Base-by-base conservation (phyloP, 2,113 vertebrate species). In the Ophthalmolycus amberensis region DNA sequence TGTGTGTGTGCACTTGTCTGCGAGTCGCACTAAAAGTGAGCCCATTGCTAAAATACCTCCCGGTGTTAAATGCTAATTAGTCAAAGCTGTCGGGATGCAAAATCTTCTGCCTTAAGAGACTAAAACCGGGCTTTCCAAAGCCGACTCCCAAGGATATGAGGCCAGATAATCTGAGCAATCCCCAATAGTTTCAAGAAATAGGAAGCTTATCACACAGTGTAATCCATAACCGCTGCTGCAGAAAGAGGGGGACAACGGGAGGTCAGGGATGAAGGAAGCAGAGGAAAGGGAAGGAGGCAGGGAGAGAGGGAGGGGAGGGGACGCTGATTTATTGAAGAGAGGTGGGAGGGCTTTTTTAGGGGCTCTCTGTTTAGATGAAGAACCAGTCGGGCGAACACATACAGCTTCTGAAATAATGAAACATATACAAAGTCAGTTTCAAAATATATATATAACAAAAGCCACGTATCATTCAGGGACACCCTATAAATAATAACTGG, bases 161-260 rank as follows among this genome's bases (percentile, higher is more conserved):
- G 84, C 75, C 68, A 77, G 92, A 94, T 97, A 95, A 96, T 92
- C 92, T 87, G 85, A 82, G 85, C 89, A 95, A 96, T 95, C 95
- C 91, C 74, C 93, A 92, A 94, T 89, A 94, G 94, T 95, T 95
- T 95, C 78, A 90, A 95, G 90, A 94, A 94, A 94, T 94, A 94
- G 95, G 95, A 88, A 90, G 95, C 91, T 96, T 96, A 96, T 95
- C 94, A 96, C 95, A 94, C 95, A 93, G 77, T 85, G 77, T 95
- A 95, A 96, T 96, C 95, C 85, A n/a, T 80, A 89, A 92, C 79
- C 83, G 71, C 89, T 90, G 86, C 85, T 91, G 71, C 83, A 88
- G 86, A 85, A 85, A 87, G 89, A 92, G 60, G 83, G n/a, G 48
- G 37, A 79, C 88, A 50, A 65, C 9, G 14, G 85, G 89, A 77